These are phyloP conservation scores for Potamilus streckersoni DNA, from an alignment of 1,140 invertebrate genomes.

Conservation along the genomic window DNA sequence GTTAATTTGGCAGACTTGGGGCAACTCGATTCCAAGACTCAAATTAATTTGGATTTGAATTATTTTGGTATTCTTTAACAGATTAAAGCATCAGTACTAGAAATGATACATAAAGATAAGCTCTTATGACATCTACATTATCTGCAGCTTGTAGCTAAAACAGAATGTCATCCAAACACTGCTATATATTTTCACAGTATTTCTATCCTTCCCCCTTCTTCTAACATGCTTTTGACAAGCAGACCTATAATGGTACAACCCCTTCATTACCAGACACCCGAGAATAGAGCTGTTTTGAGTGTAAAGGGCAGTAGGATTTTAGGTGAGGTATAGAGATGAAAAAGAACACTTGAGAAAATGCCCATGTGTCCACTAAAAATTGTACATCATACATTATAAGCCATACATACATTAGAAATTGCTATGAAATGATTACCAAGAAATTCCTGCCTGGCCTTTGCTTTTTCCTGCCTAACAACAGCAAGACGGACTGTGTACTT, in stretches of 20 bases:
- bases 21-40: too few relatives aligned
- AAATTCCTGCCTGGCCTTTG: constrained; percentile 56
- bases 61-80: too few relatives aligned
- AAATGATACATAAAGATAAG: too few relatives aligned
- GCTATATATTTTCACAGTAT: too few relatives aligned
- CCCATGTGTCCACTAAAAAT: background rate
- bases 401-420: background rate
- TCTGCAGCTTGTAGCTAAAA: too few relatives aligned
- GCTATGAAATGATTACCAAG: constrained; percentile 30
- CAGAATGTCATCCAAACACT: too few relatives aligned
- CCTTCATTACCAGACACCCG: background rate
- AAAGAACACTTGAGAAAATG: background rate
- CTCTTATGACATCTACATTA: too few relatives aligned
- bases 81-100: too few relatives aligned
- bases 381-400: background rate
- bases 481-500: constrained; percentile 74
- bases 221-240: too few relatives aligned
- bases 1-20: too few relatives aligned
- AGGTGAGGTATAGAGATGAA: background rate
- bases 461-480: constrained; percentile 74
- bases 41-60: too few relatives aligned
- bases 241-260: background rate
- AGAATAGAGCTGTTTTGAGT: background rate
- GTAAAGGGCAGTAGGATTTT: background rate
- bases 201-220: too few relatives aligned